phyloP scores from a whole-genome alignment of 2,797 vertebrate species.

The Amblyraja radiata region DNA sequence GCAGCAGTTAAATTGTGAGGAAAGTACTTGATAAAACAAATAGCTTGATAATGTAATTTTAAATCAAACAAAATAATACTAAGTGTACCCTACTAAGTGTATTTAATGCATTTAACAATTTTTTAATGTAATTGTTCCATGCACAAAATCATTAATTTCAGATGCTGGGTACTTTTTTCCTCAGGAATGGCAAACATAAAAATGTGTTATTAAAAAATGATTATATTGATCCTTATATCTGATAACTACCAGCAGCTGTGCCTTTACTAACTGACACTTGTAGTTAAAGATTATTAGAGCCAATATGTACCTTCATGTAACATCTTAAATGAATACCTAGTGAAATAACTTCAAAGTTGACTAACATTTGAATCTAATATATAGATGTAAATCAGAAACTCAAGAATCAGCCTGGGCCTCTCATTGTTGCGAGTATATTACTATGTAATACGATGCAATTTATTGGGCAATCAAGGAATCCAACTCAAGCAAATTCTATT shows the following conservation, averaged over 20 bases:
- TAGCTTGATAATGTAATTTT: not conserved
- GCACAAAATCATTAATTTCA: not conserved
- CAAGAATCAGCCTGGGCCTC: not conserved
- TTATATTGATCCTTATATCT: too few relatives aligned
- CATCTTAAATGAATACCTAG: not conserved
- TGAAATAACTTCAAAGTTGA: not conserved
- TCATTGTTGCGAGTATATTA: not conserved
- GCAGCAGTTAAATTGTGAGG: not conserved
- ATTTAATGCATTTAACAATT: not conserved
- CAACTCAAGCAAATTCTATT: not conserved
- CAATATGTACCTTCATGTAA: not conserved
- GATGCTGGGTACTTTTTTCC: not conserved
- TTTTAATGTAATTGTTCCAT: not conserved
- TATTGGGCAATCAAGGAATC: not conserved
- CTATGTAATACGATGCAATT: not conserved
- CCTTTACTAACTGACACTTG: not conserved
- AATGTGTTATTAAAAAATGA: not conserved
- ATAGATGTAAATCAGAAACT: not conserved
- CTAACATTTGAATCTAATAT: not conserved
- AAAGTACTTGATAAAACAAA: not conserved
- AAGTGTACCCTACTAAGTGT: not conserved
- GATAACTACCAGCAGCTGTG: not conserved
- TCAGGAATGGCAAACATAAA: not conserved
- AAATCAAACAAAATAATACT: conserved; percentile 8
- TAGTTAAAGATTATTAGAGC: not conserved